Conservation (phyloP, 2,797 vertebrate species). For the Mus caroli region DNA sequence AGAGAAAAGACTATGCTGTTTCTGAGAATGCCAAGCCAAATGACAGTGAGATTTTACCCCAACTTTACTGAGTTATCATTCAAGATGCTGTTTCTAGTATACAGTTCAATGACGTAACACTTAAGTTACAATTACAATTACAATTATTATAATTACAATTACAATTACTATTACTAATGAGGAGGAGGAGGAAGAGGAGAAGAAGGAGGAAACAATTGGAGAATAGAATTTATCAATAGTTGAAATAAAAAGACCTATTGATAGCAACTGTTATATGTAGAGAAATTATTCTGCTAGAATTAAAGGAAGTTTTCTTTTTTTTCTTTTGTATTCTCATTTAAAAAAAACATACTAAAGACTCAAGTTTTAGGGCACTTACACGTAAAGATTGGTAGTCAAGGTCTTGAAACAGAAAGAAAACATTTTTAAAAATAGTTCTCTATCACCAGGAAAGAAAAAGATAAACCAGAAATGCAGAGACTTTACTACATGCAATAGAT, state of each 20-base stretch:
- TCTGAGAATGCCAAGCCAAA: background rate
- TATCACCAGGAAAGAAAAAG: background rate
- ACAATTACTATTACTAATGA: no score
- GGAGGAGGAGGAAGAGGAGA: no score
- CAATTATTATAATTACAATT: no score
- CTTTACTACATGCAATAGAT: background rate
- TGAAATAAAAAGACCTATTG: background rate
- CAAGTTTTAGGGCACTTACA: background rate
- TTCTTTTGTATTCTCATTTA: background rate
- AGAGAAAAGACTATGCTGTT: background rate
- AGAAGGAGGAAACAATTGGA: background rate
- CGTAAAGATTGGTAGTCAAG: background rate
- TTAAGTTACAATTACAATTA: no score
- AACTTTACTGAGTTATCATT: background rate
- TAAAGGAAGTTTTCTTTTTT: background rate
- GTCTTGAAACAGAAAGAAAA: conserved; percentile 30
- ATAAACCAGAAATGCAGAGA: background rate
- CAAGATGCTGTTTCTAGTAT: background rate
- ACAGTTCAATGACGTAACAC: background rate
- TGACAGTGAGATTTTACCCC: background rate
- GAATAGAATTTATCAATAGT: background rate
- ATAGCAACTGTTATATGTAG: background rate
- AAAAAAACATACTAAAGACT: conserved; percentile 15
- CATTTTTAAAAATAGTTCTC: background rate
- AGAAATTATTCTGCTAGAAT: background rate